Conservation (phyloP, 2,113 vertebrate species). For the Cavia porcellus region DNA sequence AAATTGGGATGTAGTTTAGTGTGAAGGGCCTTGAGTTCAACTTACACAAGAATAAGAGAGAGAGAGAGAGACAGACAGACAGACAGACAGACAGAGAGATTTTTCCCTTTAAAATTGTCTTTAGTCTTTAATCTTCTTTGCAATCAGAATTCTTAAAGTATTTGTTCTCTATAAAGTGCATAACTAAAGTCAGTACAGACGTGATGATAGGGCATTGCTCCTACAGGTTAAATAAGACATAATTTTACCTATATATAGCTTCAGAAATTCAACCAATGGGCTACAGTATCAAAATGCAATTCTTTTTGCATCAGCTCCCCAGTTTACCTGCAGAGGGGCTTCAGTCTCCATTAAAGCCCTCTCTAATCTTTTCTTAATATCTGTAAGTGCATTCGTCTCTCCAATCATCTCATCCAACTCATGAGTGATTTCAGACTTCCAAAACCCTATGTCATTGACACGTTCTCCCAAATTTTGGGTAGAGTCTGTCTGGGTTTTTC, state of each 20-base stretch:
- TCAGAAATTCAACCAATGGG: conserved; percentile 15
- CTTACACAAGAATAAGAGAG: not conserved
- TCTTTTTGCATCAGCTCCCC: not conserved
- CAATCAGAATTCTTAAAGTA: conserved; percentile 12
- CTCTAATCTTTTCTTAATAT: conserved; percentile 93
- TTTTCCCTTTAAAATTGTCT: not conserved
- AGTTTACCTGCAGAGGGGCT: conserved; percentile 93
- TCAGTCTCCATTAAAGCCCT: conserved; percentile 93
- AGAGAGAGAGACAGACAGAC: not conserved
- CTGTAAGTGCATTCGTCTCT: conserved; percentile 92
- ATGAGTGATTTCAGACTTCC: conserved; percentile 94
- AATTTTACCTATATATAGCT: not conserved
- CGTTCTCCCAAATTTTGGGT: conserved; percentile 94
- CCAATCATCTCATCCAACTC: conserved; percentile 95
- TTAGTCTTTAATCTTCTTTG: not conserved
- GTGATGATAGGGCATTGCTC: not conserved
- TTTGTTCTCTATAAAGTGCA: not conserved
- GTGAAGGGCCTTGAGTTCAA: not conserved
- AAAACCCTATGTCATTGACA: conserved; percentile 94
- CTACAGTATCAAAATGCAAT: not conserved
- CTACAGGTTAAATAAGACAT: conserved; percentile 16
- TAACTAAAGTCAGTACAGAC: conserved; percentile 41
- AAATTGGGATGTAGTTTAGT: not conserved
- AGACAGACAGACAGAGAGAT: not conserved
- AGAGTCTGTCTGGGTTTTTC: conserved; percentile 90